A percentile compares a stretch with the other conserved stretches of the same genome.
Evolutionary conservation across 2,113 vertebrate genomes (phyloP).

Genomic region (Hiodon alosoides): DNA sequence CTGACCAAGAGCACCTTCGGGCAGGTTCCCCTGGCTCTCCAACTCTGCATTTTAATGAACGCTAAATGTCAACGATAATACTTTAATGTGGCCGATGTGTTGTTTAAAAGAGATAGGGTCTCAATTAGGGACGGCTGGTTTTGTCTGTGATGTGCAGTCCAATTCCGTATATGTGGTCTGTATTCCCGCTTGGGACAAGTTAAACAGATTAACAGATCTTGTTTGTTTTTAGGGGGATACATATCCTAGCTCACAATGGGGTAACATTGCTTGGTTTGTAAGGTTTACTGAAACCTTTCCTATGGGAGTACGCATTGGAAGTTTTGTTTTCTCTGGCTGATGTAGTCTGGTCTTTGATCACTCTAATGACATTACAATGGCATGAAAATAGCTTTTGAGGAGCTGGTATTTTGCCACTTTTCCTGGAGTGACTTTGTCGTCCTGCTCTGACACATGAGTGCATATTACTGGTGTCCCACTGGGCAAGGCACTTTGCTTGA

Average conservation of each 20-base stretch:
- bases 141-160: slow-evolving; percentile 26
- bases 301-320: too few species aligned
- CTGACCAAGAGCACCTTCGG: slow-evolving; percentile 32
- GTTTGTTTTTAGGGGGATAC: too few species aligned
- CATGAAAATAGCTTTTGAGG: background rate
- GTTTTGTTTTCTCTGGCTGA: too few species aligned
- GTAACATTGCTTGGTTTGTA: too few species aligned
- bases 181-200: background rate
- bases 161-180: background rate
- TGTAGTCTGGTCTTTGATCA: too few species aligned
- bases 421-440: background rate
- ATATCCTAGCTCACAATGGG: too few species aligned
- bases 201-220: too few species aligned
- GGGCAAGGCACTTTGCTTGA: background rate
- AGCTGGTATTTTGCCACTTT: background rate
- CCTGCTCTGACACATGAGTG: background rate
- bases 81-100: slow-evolving; percentile 25
- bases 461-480: background rate
- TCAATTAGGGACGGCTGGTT: slow-evolving; percentile 43
- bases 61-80: slow-evolving; percentile 39
- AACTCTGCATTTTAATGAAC: slow-evolving; percentile 49
- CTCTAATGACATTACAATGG: background rate
- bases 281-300: too few species aligned
- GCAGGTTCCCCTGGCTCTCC: slow-evolving; percentile 23
- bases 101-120: slow-evolving; percentile 25